Conservation (phyloP, 2,113 vertebrate genomes). For the Gallinago undulata region DNA sequence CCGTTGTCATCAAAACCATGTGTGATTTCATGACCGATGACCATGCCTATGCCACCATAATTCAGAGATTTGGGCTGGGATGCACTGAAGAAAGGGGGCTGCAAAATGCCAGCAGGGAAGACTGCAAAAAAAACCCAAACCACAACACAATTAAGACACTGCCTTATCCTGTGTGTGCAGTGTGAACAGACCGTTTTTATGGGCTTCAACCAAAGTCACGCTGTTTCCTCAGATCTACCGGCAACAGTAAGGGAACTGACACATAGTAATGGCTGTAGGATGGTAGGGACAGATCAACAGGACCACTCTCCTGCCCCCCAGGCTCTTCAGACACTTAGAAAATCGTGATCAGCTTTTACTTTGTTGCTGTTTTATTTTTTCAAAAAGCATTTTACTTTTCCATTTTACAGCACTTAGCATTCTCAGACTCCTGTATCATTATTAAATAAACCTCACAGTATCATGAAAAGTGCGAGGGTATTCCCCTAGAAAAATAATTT, state of each 20-base stretch:
- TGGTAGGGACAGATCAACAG: background rate
- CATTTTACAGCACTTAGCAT: background rate
- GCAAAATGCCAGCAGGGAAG: constrained; percentile 94
- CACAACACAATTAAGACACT: background rate
- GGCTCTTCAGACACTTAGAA: background rate
- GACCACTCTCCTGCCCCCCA: background rate
- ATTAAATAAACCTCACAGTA: background rate
- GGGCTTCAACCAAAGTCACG: background rate
- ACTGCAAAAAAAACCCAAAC: constrained; percentile 72
- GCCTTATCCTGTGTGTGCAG: background rate
- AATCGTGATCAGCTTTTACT: background rate
- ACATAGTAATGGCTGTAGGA: background rate
- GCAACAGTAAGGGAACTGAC: background rate
- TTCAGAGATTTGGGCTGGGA: constrained; percentile 89
- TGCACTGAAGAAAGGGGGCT: constrained; percentile 94
- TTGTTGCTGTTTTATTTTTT: background rate
- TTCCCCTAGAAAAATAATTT: background rate
- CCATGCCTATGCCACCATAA: constrained; percentile 94
- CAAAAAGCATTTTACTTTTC: background rate
- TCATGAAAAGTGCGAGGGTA: background rate
- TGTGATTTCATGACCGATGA: constrained; percentile 97
- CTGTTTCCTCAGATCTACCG: background rate
- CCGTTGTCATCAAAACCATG: constrained; percentile 97
- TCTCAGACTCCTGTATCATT: background rate
- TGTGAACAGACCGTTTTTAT: background rate